Conservation (phyloP, 2,888 invertebrate species). For the Acronicta leporina region DNA sequence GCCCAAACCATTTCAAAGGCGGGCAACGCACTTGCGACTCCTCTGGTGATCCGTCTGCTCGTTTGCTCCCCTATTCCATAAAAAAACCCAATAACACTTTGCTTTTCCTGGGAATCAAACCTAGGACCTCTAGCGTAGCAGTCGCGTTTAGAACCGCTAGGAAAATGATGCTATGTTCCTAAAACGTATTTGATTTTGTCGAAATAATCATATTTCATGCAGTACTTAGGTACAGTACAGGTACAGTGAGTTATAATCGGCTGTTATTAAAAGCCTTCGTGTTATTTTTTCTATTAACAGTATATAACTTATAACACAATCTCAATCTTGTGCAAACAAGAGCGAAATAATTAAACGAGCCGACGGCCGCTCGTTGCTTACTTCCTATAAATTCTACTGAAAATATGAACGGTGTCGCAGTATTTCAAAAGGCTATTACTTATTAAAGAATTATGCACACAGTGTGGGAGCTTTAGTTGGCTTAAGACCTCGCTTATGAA, state of each 20-base stretch:
- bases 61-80: too few relatives aligned
- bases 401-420: constrained; percentile 74
- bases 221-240: background rate
- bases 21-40: too few relatives aligned
- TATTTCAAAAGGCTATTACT: constrained; percentile 78
- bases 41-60: too few relatives aligned
- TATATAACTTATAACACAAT: constrained; percentile 68
- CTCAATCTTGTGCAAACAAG: constrained; percentile 80
- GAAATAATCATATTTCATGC: too few relatives aligned
- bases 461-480: constrained; percentile 64
- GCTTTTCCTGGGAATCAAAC: too few relatives aligned
- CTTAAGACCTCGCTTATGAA: constrained; percentile 65
- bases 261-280: constrained; percentile 38
- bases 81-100: too few relatives aligned
- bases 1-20: too few relatives aligned
- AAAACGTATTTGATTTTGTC: too few relatives aligned
- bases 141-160: too few relatives aligned
- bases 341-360: constrained; percentile 79
- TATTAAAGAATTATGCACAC: constrained; percentile 79
- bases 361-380: constrained; percentile 64
- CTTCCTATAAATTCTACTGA: constrained; percentile 75
- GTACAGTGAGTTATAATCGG: constrained; percentile 16
- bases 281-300: constrained; percentile 70
- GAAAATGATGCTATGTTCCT: background rate
- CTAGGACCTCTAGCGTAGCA: too few relatives aligned